Percentiles rank a stretch among this genome's conserved stretches.
Conservation (phyloP, 2,888 invertebrate genomes). For the Apoda limacodes region DNA sequence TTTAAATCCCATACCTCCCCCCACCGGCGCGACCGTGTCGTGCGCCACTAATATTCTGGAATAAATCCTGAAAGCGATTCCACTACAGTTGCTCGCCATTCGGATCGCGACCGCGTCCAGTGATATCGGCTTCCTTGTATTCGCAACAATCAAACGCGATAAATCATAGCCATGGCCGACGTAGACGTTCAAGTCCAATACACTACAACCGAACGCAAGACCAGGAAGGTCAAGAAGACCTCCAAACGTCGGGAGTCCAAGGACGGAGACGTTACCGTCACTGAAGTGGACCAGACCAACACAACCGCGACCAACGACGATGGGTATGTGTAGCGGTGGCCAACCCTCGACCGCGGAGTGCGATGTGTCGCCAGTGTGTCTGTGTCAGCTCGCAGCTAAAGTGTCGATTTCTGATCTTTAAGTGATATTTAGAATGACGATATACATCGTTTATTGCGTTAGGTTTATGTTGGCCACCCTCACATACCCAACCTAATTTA, state of each 20-base stretch:
- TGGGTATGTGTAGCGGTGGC: slow-evolving; percentile 87
- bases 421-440: slow-evolving; percentile 34
- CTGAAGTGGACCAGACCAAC: slow-evolving; percentile 79
- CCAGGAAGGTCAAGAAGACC: slow-evolving; percentile 90
- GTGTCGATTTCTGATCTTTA: slow-evolving; percentile 41
- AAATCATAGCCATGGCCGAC: slow-evolving; percentile 81
- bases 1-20: slow-evolving; percentile 68
- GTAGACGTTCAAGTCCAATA: slow-evolving; percentile 89
- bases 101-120: slow-evolving; percentile 69
- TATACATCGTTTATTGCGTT: slow-evolving; percentile 22
- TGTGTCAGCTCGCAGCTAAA: slow-evolving; percentile 42
- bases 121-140: slow-evolving; percentile 43
- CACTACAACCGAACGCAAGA: slow-evolving; percentile 88
- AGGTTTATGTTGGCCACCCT: slow-evolving; percentile 53
- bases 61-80: slow-evolving; percentile 61
- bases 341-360: slow-evolving; percentile 40
- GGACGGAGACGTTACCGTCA: slow-evolving; percentile 84
- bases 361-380: slow-evolving; percentile 39
- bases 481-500: slow-evolving; percentile 67
- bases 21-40: slow-evolving; percentile 45
- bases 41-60: slow-evolving; percentile 62
- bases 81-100: slow-evolving; percentile 63
- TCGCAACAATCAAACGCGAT: slow-evolving; percentile 26
- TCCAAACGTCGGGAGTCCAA: slow-evolving; percentile 83
- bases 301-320: slow-evolving; percentile 75